Conservation (phyloP, 2,888 invertebrate species). For the Lepidonotus clava region DNA sequence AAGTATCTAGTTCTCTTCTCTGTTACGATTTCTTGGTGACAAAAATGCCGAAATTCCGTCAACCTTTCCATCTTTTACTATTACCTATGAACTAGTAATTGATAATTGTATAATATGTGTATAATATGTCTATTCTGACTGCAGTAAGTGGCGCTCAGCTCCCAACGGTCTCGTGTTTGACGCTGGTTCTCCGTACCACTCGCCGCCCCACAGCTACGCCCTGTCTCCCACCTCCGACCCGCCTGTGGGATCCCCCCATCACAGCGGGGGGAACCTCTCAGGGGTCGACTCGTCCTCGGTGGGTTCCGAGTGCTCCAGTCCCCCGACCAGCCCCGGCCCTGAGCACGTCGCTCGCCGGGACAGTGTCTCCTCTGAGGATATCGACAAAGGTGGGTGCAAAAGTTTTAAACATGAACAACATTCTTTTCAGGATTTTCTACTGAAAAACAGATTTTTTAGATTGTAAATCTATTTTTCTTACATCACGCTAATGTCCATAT, state of each 20-base stretch:
- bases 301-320: constrained; percentile 49
- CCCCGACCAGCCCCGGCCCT: constrained; percentile 14
- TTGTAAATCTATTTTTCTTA: too few species aligned
- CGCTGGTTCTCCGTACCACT: neutral
- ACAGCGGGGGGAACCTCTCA: neutral
- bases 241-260: neutral
- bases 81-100: too few species aligned
- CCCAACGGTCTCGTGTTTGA: constrained; percentile 26
- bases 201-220: neutral
- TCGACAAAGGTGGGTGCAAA: neutral
- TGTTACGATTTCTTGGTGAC: too few species aligned
- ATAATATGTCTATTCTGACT: neutral
- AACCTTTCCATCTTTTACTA: too few species aligned
- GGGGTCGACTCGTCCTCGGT: constrained; percentile 32
- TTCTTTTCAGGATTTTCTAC: too few species aligned
- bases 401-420: too few species aligned
- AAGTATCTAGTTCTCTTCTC: too few species aligned
- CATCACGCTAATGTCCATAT: too few species aligned
- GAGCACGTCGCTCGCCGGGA: neutral
- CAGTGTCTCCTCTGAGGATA: constrained; percentile 22
- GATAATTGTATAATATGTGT: too few species aligned
- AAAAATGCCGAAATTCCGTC: too few species aligned
- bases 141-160: neutral
- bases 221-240: neutral
- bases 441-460: too few species aligned